These are phyloP conservation scores for Coelopa pilipes DNA, from an alignment of 2,888 invertebrate species.

Conservation along the genomic window DNA sequence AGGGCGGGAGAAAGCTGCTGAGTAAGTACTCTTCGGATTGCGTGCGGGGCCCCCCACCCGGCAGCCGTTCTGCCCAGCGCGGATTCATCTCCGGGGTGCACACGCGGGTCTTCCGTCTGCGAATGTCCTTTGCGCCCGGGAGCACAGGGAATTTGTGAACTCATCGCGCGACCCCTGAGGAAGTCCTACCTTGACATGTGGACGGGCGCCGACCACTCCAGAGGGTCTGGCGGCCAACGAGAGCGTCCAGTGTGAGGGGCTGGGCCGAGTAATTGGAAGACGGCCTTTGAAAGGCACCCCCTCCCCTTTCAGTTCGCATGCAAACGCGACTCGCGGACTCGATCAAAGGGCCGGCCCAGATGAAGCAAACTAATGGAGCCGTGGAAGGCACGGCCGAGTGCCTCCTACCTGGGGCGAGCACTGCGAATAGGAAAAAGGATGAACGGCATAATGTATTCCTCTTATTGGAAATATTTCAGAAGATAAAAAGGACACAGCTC, in stretches of 20 bases:
- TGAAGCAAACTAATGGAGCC: constrained; percentile 14
- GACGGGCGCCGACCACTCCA: too few relatives aligned
- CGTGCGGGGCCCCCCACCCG: constrained; percentile 50
- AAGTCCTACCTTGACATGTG: too few relatives aligned
- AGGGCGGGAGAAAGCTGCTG: constrained; percentile 56
- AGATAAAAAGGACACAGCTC: constrained; percentile 17
- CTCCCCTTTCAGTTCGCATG: constrained; percentile 2
- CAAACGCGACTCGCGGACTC: constrained; percentile 1
- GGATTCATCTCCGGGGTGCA: constrained; percentile 59
- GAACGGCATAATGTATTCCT: constrained; percentile 6
- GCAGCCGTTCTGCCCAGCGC: too few relatives aligned
- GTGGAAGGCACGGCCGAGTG: background rate
- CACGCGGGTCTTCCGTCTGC: constrained; percentile 38
- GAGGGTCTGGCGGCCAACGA: too few relatives aligned
- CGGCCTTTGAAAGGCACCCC: constrained; percentile 9
- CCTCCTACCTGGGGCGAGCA: constrained; percentile 8
- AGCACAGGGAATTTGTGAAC: too few relatives aligned
- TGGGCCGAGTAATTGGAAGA: background rate
- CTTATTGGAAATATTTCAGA: constrained; percentile 29
- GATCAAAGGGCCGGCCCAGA: constrained; percentile 27
- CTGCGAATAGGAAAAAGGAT: constrained; percentile 5
- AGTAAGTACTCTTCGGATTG: constrained; percentile 61
- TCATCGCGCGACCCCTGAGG: too few relatives aligned
- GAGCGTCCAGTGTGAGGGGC: too few relatives aligned
- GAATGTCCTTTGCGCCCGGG: too few relatives aligned